These are phyloP conservation scores for Pandemis cinnamomeana DNA, from an alignment of 2,888 invertebrate species.

Conservation along the genomic window DNA sequence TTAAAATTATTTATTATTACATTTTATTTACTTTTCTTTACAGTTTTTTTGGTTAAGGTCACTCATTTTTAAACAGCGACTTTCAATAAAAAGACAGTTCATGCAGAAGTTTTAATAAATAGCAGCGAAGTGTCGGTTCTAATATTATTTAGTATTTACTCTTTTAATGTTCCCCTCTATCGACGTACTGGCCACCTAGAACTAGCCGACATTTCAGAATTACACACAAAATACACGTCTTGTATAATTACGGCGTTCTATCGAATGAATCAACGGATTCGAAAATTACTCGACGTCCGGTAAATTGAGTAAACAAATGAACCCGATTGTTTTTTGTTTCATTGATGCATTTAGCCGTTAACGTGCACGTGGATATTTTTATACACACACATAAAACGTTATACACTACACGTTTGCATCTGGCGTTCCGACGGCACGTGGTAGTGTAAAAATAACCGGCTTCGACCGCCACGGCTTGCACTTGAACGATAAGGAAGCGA, in stretches of 20 bases:
- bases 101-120: no score
- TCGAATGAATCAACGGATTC: background rate
- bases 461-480: conserved; percentile 28
- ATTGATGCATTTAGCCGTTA: conserved; percentile 27
- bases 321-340: conserved; percentile 13
- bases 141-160: no score
- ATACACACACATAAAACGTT: background rate
- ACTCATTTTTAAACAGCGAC: no score
- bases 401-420: conserved; percentile 5
- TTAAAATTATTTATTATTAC: no score
- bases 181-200: no score
- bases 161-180: no score
- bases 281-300: background rate
- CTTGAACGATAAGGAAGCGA: conserved; percentile 41
- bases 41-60: no score
- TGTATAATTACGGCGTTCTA: background rate
- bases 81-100: no score
- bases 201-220: no score
- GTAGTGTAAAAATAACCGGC: conserved; percentile 38
- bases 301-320: conserved; percentile 18
- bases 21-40: no score
- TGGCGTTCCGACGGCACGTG: conserved; percentile 34
- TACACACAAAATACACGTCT: no score
- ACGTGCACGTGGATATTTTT: conserved; percentile 16
- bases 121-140: background rate